Percentiles rank a stretch among this genome's conserved stretches.
Conservation (phyloP, 1,140 invertebrate species). For the Drosophila kurseongensis region DNA sequence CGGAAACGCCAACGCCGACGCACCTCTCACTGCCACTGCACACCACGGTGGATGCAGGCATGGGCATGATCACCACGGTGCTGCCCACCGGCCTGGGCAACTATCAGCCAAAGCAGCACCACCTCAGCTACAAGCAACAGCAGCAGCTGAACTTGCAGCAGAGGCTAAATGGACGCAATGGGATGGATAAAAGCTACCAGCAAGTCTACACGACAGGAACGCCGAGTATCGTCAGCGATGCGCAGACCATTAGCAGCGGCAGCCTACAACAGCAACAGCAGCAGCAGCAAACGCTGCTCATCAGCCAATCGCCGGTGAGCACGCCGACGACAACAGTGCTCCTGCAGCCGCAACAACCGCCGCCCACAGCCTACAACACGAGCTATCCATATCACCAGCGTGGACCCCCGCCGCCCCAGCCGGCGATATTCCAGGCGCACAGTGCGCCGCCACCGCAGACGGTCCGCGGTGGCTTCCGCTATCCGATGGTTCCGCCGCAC, state of each 20-base stretch:
- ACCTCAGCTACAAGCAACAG: constrained; percentile 72
- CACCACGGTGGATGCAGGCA: constrained; percentile 39
- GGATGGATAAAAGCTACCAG: constrained; percentile 71
- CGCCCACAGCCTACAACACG: constrained; percentile 61
- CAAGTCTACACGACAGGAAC: constrained; percentile 68
- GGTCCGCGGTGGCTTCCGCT: constrained; percentile 84
- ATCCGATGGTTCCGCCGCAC: constrained; percentile 82
- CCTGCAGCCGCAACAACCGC: constrained; percentile 52
- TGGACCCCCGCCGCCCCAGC: constrained; percentile 69
- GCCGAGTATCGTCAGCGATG: constrained; percentile 51
- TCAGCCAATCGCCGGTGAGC: constrained; percentile 61
- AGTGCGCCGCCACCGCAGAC: constrained; percentile 79
- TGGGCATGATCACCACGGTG: constrained; percentile 39
- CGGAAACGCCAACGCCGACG: constrained; percentile 73
- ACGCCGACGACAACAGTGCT: constrained; percentile 64
- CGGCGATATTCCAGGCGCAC: constrained; percentile 81
- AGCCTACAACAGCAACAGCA: constrained; percentile 47
- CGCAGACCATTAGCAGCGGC: constrained; percentile 40
- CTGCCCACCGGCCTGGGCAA: constrained; percentile 38
- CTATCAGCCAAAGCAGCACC: constrained; percentile 71
- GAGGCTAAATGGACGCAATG: constrained; percentile 75
- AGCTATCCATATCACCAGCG: constrained; percentile 84
- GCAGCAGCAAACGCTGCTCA: constrained; percentile 53
- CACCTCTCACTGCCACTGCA: constrained; percentile 48
- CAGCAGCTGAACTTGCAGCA: constrained; percentile 68